A percentile compares a stretch with the other conserved stretches of the same genome.
phyloP scores from a whole-genome alignment of 2,888 invertebrate species.

The Branchellion lobata region DNA sequence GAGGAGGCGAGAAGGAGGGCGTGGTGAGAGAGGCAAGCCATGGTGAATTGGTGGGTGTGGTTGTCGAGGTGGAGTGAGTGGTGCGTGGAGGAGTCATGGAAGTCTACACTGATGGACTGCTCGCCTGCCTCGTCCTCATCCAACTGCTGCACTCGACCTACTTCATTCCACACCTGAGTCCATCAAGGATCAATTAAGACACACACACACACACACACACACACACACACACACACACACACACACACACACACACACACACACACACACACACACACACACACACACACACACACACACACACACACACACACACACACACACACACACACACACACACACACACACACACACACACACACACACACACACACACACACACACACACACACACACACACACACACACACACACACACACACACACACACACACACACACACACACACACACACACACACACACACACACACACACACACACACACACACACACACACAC shows the following conservation, averaged over 20 bases:
- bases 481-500: no score
- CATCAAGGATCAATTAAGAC: no score
- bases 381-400: neutral
- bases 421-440: no score
- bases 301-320: slow-evolving; percentile 56
- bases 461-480: no score
- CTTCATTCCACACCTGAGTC: slow-evolving; percentile 80
- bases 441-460: no score
- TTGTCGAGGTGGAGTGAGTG: slow-evolving; percentile 87
- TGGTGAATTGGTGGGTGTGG: slow-evolving; percentile 73
- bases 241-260: no score
- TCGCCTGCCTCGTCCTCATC: slow-evolving; percentile 61
- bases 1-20: slow-evolving; percentile 76
- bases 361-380: no score
- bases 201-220: no score
- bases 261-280: no score
- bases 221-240: no score
- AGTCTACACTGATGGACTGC: slow-evolving; percentile 87
- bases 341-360: no score
- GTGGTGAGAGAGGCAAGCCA: slow-evolving; percentile 81
- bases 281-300: slow-evolving; percentile 48
- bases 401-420: slow-evolving; percentile 58
- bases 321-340: no score
- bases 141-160: slow-evolving; percentile 84
- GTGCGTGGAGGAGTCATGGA: slow-evolving; percentile 85